phyloP scores from a whole-genome alignment of 2,888 invertebrate genomes.

The Hemistola chrysoprasaria region DNA sequence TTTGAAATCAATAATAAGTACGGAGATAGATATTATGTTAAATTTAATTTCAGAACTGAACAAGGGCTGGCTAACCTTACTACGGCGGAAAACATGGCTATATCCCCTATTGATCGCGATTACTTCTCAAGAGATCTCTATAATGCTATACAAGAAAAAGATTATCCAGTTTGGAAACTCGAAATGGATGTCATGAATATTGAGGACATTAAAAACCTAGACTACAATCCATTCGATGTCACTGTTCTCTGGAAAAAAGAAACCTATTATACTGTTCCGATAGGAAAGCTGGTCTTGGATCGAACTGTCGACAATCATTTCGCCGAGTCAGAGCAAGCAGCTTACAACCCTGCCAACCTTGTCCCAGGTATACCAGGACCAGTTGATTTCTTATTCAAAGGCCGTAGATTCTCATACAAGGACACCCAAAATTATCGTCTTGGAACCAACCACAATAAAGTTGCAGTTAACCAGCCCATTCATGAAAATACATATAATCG shows the following conservation, averaged over 20 bases:
- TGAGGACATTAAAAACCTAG: slow-evolving; percentile 41
- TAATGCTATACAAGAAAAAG: slow-evolving; percentile 28
- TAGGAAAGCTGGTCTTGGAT: slow-evolving; percentile 53
- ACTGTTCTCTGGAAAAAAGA: slow-evolving; percentile 58
- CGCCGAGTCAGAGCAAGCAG: slow-evolving; percentile 74
- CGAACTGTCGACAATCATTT: slow-evolving; percentile 65
- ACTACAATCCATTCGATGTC: slow-evolving; percentile 60
- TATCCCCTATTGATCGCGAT: slow-evolving; percentile 89
- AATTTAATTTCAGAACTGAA: slow-evolving; percentile 94
- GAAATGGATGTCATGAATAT: slow-evolving; percentile 56
- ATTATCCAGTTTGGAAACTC: slow-evolving; percentile 52
- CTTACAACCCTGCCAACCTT: slow-evolving; percentile 59
- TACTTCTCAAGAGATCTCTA: slow-evolving; percentile 92
- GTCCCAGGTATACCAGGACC: slow-evolving; percentile 75
- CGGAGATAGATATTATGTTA: slow-evolving; percentile 87
- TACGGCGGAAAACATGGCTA: slow-evolving; percentile 81
- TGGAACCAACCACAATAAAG: slow-evolving; percentile 42
- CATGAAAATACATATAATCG: slow-evolving; percentile 39
- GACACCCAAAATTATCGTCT: slow-evolving; percentile 76
- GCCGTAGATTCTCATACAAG: slow-evolving; percentile 68
- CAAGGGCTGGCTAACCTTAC: slow-evolving; percentile 90
- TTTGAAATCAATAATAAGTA: slow-evolving; percentile 91
- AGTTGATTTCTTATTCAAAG: slow-evolving; percentile 77
- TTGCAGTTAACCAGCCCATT: slow-evolving; percentile 38
- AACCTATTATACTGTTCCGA: slow-evolving; percentile 47